Evolutionary conservation across 1,140 invertebrate genomes (phyloP), one percentile per base, ranked within the genome.

Genomic region (Macrostomum lignano): DNA sequence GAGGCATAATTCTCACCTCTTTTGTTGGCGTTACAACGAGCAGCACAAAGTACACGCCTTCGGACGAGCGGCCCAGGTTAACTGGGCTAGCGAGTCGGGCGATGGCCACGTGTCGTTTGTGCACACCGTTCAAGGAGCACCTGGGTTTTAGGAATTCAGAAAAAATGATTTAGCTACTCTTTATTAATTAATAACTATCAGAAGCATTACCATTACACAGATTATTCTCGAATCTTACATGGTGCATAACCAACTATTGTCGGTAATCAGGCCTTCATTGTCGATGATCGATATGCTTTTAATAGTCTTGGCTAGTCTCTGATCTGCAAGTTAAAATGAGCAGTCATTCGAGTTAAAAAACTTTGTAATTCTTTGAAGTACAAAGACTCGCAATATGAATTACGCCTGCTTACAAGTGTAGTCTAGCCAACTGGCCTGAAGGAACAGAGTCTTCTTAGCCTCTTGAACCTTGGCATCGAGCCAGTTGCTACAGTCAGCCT

Each of bases 11-110:
- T n/a, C n/a, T n/a, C n/a, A 68, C 67, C 54, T 67, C 66, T 55
- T 69, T 66, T 33, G 59, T 66, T 3, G 67, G 67, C 21, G 65
- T 65, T 0, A 69, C 49, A n/a, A 70, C 63, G 5, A 70, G 53
- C 25, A 69, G 63, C 36, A 69, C 65, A 44, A 69, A 65, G 29
- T 58, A 52, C 3, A 69, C 61, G 48, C 69, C 68, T 40, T 70
- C 65, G 47, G 63, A 62, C 4, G 65, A 67, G 33, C 61, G 44
- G 3, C 67, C 67, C 46, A 69, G 57, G 46, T 70, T 70, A 7
- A 63, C 64, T 17, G 67, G 63, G 42, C 63, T 58, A 37, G 59
- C 61, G n/a, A 69, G 52, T 17, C 65, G 45, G 9, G 66, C 67
- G 36, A 69, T 67, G 3, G 65, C 66, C 3, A 69, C 65, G 41